Evolutionary conservation across 2,888 invertebrate genomes (phyloP).

Genomic region (Eupithecia dodoneata): DNA sequence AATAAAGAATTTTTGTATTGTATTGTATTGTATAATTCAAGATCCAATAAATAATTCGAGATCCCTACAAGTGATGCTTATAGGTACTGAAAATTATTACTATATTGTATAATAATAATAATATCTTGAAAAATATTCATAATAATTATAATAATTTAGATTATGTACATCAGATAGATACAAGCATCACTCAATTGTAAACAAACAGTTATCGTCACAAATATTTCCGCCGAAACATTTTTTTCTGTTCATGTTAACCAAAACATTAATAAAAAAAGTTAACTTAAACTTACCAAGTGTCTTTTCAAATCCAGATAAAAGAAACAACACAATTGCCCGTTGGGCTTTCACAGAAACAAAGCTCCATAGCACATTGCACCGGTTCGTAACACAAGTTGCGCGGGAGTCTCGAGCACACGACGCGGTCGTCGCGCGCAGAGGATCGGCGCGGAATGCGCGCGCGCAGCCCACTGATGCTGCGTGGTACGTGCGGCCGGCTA

Average conservation of each 20-base stretch:
- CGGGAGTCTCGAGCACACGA: constrained; percentile 71
- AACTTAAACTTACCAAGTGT: constrained; percentile 39
- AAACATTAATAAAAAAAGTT: constrained; percentile 1
- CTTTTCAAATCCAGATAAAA: constrained; percentile 44
- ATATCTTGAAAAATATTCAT: too few relatives aligned
- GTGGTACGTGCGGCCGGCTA: constrained; percentile 41
- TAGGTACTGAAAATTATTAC: too few relatives aligned
- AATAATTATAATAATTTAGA: too few relatives aligned
- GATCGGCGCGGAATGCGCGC: constrained; percentile 73
- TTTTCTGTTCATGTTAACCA: not conserved
- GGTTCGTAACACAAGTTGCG: constrained; percentile 59
- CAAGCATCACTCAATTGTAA: not conserved
- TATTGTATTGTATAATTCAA: too few relatives aligned
- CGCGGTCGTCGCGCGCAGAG: constrained; percentile 77
- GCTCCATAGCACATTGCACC: constrained; percentile 66
- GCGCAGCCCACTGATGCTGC: constrained; percentile 51
- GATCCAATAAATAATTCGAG: not conserved
- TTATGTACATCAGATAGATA: too few relatives aligned
- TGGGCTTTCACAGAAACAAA: constrained; percentile 73
- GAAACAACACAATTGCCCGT: constrained; percentile 56
- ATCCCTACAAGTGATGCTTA: not conserved
- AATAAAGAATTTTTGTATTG: too few relatives aligned
- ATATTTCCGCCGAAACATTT: not conserved
- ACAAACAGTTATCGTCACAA: not conserved
- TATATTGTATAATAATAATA: too few relatives aligned